Conservation (phyloP, 2,888 invertebrate species). For the Dryococelus australis region DNA sequence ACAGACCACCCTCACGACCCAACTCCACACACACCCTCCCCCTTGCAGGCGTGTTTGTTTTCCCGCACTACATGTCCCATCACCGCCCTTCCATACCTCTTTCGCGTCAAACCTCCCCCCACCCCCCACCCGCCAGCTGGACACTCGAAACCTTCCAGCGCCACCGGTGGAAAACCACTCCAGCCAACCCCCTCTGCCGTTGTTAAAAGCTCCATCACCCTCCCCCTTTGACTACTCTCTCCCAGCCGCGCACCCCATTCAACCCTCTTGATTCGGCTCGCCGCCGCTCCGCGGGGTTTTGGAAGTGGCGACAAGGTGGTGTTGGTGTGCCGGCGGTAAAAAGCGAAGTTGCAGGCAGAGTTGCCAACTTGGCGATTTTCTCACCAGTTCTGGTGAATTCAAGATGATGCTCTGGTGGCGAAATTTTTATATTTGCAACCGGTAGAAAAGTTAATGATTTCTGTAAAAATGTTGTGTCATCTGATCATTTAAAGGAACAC, state of each 20-base stretch:
- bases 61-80: neutral
- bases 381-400: too few relatives aligned
- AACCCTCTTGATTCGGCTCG: too few relatives aligned
- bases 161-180: neutral
- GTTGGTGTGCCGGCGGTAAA: neutral
- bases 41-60: neutral
- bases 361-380: too few relatives aligned
- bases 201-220: neutral
- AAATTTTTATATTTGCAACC: too few relatives aligned
- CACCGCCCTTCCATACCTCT: neutral
- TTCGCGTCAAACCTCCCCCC: neutral
- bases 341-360: neutral
- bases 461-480: too few relatives aligned
- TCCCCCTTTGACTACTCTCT: neutral
- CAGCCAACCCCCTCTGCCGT: neutral
- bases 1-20: neutral
- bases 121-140: too few relatives aligned
- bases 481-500: too few relatives aligned
- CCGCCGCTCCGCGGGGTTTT: too few relatives aligned
- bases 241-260: neutral
- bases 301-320: neutral
- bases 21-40: too few relatives aligned
- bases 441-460: too few relatives aligned
- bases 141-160: neutral
- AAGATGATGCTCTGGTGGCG: too few relatives aligned